These are phyloP conservation scores for Spilogale gracilis DNA, from an alignment of 2,113 vertebrate genomes.

Conservation along the genomic window DNA sequence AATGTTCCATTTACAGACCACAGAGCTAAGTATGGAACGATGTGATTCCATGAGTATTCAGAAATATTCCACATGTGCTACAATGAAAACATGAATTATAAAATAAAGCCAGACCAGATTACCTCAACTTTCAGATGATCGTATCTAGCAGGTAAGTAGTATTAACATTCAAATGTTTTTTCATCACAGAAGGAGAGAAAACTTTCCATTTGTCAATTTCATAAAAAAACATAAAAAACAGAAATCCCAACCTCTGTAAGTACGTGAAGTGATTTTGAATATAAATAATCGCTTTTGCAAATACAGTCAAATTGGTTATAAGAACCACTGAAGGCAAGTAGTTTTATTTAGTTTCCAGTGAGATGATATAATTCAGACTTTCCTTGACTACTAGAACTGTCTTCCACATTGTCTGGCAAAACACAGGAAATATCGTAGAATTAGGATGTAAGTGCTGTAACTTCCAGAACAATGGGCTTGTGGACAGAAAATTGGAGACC, in stretches of 20 bases:
- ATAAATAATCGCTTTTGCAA: slow-evolving; percentile 24
- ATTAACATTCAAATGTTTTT: background rate
- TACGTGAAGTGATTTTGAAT: background rate
- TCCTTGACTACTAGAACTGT: background rate
- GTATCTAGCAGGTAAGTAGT: background rate
- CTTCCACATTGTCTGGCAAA: background rate
- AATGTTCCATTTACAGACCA: slow-evolving; percentile 67
- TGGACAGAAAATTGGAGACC: background rate
- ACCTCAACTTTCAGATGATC: background rate
- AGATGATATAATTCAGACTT: background rate
- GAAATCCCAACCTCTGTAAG: background rate
- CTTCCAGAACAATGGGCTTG: background rate
- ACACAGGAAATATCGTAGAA: background rate
- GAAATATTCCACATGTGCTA: slow-evolving; percentile 50
- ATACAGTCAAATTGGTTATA: background rate
- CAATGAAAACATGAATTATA: slow-evolving; percentile 25
- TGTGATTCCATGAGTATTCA: background rate
- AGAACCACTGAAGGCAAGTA: background rate
- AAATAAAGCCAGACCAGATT: background rate
- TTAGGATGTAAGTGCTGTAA: no score
- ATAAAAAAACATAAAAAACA: background rate
- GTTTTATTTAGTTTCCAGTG: background rate
- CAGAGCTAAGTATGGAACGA: slow-evolving; percentile 18
- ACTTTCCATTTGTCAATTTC: slow-evolving; percentile 6
- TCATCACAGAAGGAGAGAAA: background rate